These are phyloP conservation scores for Dasysyrphus albostriatus DNA, from an alignment of 2,888 invertebrate species.

Conservation along the genomic window DNA sequence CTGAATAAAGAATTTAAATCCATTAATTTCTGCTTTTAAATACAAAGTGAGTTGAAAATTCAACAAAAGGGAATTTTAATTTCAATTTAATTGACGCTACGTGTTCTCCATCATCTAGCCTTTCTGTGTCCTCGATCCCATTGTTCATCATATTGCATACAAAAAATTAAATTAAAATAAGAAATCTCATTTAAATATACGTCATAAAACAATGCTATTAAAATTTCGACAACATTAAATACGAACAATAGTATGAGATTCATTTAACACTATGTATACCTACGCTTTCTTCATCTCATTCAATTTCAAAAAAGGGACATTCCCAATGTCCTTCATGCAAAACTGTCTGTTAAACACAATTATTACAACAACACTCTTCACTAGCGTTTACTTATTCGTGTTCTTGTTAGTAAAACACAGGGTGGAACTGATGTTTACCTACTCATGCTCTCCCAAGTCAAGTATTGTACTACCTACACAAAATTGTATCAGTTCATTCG, in stretches of 20 bases:
- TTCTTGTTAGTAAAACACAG: conserved; percentile 8
- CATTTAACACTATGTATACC: conserved; percentile 44
- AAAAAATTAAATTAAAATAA: conserved; percentile 10
- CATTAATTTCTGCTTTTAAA: conserved; percentile 7
- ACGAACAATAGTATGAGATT: conserved; percentile 49
- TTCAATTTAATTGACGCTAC: conserved; percentile 39
- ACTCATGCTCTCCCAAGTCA: not conserved
- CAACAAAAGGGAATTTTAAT: conserved; percentile 36
- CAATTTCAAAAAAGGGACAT: conserved; percentile 17
- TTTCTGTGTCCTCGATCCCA: conserved; percentile 14
- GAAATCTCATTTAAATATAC: conserved; percentile 61
- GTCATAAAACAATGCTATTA: conserved; percentile 54
- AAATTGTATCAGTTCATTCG: conserved; percentile 18
- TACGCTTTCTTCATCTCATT: conserved; percentile 5
- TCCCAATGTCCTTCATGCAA: conserved; percentile 26
- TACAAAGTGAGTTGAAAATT: conserved; percentile 1
- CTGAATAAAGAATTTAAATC: not conserved
- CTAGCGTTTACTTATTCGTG: not conserved
- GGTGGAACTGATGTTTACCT: not conserved
- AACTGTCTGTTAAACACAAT: conserved; percentile 16
- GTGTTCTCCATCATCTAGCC: conserved; percentile 17
- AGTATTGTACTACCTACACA: conserved; percentile 12
- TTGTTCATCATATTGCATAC: not conserved
- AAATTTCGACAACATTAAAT: conserved; percentile 69
- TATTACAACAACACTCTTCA: conserved; percentile 14